Conservation (phyloP, 2,113 vertebrate genomes). For the Promerops cafer region DNA sequence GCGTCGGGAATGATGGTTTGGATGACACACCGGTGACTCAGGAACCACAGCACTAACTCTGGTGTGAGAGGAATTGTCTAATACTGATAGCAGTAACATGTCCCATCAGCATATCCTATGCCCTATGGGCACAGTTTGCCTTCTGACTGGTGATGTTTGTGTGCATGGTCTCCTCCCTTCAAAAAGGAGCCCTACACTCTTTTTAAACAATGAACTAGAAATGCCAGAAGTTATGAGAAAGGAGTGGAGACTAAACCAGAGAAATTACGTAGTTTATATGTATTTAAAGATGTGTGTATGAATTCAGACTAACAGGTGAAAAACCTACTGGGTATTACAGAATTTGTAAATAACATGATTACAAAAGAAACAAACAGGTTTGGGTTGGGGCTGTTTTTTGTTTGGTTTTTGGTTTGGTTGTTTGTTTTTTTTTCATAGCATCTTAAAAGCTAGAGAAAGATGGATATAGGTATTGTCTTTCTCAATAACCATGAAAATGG, state of each 20-base stretch:
- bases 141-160: background rate
- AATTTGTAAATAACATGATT: background rate
- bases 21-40: background rate
- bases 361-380: background rate
- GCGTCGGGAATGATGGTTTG: background rate
- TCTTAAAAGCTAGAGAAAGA: background rate
- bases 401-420: background rate
- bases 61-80: background rate
- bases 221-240: background rate
- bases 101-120: background rate
- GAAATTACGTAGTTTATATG: background rate
- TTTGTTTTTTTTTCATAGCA: background rate
- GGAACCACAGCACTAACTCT: background rate
- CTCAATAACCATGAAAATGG: background rate
- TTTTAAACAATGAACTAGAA: background rate
- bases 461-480: background rate
- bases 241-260: rapidly evolving
- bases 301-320: background rate
- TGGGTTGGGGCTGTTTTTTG: background rate
- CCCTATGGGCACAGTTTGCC: background rate
- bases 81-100: background rate
- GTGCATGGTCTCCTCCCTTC: background rate
- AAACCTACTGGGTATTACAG: background rate
- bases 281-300: background rate
- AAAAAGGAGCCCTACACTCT: background rate